Evolutionary conservation across 1,140 invertebrate species (phyloP), one percentile per base, ranked within the genome.

Genomic region (Eufriesea mexicana): DNA sequence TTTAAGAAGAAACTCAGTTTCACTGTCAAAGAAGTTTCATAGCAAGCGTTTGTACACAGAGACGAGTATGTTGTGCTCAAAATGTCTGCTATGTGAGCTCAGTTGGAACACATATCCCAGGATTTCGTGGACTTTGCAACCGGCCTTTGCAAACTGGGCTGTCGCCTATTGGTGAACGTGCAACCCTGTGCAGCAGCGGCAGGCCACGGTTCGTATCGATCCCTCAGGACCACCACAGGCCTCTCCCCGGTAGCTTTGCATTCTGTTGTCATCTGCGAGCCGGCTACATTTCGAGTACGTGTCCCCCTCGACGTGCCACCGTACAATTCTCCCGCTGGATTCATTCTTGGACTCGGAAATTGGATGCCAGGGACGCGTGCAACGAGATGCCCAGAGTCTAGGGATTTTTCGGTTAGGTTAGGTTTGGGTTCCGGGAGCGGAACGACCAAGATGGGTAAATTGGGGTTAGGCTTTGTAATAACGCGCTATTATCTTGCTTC

Each of bases 191-290:
- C 62, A 77, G 61, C 54, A 61, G 68, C 57, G 86, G 84, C 64
- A 88, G 82, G 86, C 83, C 71, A 73, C 86, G 91, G 90, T 90
- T 86, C 85, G 89, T 92, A 92, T 92, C 91, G 91, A 92, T 92
- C 90, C 90, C 89, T 80, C 86, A 89, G 89, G 90, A 90, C 83
- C 85, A 87, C 76, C 88, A 72, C 45, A 64, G 70, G 75, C 23
- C 61, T 78, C 77, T 66, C 80, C 61, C 84, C 59, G 68, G 18
- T 67, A 85, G 79, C 79, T 84, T 83, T 70, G 84, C 74, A 86
- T 86, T 86, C 74, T 61, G 84, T 86, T 86, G 86, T 64, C 51
- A 83, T 77, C 55, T 55, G 57, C 62, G 77, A 83, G 57, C 61
- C 78, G 74, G 79, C 49, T 57, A 70, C 70, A 78, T 82, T 86